Evolutionary conservation across 2,797 vertebrate species (phyloP).

Genomic region (Carapus acus): DNA sequence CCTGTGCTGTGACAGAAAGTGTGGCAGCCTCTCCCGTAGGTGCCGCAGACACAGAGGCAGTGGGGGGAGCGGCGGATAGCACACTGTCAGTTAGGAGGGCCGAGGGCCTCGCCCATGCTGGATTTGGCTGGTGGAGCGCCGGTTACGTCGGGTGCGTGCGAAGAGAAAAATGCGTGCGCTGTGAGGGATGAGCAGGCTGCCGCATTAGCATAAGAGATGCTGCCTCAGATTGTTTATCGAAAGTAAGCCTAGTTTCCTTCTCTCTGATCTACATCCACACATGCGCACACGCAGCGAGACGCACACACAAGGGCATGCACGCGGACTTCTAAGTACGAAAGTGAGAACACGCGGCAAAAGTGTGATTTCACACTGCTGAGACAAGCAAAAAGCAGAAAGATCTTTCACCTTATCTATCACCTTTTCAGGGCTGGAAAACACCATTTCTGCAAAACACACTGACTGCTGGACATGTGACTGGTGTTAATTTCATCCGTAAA

Average conservation of each 20-base stretch:
- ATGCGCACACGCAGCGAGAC: conserved; percentile 20
- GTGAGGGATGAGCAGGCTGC: conserved; percentile 51
- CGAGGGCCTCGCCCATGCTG: conserved; percentile 28
- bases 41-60: conserved; percentile 26
- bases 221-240: conserved; percentile 72
- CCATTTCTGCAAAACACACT: conserved; percentile 24
- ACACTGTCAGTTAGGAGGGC: conserved; percentile 16
- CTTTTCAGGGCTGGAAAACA: conserved; percentile 53
- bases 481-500: conserved; percentile 48
- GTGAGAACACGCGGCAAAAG: conserved; percentile 60
- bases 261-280: conserved; percentile 17
- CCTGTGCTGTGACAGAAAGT: conserved; percentile 41
- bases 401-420: conserved; percentile 57
- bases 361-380: conserved; percentile 72
- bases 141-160: conserved; percentile 47
- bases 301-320: conserved; percentile 16
- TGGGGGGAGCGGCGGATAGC: conserved; percentile 26
- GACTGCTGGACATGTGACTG: conserved; percentile 51
- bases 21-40: conserved; percentile 44
- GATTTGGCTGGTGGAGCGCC: conserved; percentile 37
- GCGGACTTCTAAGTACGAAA: conserved; percentile 19
- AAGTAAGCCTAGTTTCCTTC: conserved; percentile 45
- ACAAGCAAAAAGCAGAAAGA: conserved; percentile 65
- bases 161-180: conserved; percentile 58
- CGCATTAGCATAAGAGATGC: conserved; percentile 70